Conservation (phyloP, 2,888 invertebrate species). For the Kryphioiulus occultus region DNA sequence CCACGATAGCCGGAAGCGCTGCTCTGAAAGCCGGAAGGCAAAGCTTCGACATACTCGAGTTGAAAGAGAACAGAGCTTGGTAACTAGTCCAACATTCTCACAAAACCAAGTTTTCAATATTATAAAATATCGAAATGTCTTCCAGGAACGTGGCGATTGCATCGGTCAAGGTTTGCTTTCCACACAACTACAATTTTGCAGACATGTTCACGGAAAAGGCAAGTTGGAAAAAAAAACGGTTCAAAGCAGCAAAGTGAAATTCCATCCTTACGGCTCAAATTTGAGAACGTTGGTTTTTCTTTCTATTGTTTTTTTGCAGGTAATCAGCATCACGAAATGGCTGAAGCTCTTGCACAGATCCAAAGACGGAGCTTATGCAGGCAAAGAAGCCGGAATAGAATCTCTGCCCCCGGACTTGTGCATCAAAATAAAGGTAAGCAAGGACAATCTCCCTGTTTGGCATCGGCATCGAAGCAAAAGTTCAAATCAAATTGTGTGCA, state of each 20-base stretch:
- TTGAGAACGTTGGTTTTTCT: background rate
- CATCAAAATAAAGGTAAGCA: conserved; percentile 74
- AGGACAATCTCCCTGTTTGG: background rate
- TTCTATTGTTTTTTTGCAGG: conserved; percentile 57
- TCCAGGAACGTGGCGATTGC: conserved; percentile 67
- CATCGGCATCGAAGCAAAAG: background rate
- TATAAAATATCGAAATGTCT: background rate
- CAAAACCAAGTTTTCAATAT: background rate
- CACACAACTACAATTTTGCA: conserved; percentile 86
- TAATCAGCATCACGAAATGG: conserved; percentile 92
- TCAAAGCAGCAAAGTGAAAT: too few relatives aligned
- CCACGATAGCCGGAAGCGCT: conserved; percentile 67
- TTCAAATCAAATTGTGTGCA: conserved; percentile 37
- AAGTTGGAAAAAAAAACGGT: too few relatives aligned
- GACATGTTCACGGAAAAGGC: conserved; percentile 88
- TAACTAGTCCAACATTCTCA: conserved; percentile 59
- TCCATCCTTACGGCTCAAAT: too few relatives aligned
- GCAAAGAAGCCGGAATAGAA: conserved; percentile 71
- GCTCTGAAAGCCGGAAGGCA: conserved; percentile 75
- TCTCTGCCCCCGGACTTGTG: conserved; percentile 87
- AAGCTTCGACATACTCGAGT: conserved; percentile 75
- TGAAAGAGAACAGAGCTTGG: conserved; percentile 78
- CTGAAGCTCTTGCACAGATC: conserved; percentile 80
- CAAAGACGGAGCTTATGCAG: conserved; percentile 72
- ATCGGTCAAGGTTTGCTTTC: conserved; percentile 68